phyloP scores from a whole-genome alignment of 2,113 vertebrate species.

The Dunckerocampus dactyliophorus region DNA sequence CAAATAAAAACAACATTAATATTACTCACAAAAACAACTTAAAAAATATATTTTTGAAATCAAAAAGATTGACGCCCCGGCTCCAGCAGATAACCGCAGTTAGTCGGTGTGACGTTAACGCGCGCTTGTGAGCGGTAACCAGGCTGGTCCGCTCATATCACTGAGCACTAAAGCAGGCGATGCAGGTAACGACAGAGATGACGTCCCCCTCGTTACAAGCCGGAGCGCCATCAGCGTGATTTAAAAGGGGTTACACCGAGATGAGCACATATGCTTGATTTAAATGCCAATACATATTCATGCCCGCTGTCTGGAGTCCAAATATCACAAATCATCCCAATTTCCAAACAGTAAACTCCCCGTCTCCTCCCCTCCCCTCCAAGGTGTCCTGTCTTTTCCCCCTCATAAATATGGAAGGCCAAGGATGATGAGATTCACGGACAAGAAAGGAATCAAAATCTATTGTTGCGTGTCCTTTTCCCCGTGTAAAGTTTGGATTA shows the following conservation, averaged over 20 bases:
- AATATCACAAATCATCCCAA: constrained; percentile 36
- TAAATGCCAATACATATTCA: background rate
- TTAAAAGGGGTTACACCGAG: background rate
- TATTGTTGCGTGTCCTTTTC: constrained; percentile 82
- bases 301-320: constrained; percentile 5
- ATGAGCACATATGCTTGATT: background rate
- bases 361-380: constrained; percentile 27
- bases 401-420: constrained; percentile 78
- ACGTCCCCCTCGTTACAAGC: background rate
- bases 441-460: constrained; percentile 78
- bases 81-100: too few species aligned
- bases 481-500: constrained; percentile 84
- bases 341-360: constrained; percentile 48
- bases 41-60: too few species aligned
- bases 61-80: too few species aligned
- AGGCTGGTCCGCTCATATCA: background rate
- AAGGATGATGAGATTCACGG: constrained; percentile 73
- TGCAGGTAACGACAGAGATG: background rate
- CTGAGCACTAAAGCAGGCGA: background rate
- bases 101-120: too few species aligned
- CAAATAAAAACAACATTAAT: too few species aligned
- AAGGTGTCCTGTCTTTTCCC: constrained; percentile 64
- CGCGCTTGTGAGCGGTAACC: too few species aligned
- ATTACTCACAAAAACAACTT: too few species aligned
- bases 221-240: background rate